Evolutionary conservation across 2,113 vertebrate species (phyloP).

Genomic region (Mesitornis unicolor): DNA sequence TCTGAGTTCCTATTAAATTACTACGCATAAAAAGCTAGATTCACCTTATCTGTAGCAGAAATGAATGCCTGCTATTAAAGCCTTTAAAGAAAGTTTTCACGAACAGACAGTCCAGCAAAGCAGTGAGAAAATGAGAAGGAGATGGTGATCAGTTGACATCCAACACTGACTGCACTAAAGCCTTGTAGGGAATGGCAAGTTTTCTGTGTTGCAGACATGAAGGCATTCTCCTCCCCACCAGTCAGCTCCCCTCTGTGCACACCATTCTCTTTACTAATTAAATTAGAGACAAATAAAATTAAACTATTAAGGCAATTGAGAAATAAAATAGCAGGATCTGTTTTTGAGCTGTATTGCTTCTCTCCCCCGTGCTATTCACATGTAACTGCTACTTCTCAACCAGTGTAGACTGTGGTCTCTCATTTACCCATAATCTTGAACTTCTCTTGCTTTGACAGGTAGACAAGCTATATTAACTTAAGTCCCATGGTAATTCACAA

Average conservation of each 20-base stretch:
- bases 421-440: background rate
- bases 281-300: conserved; percentile 80
- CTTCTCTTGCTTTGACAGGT: background rate
- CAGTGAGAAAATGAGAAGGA: conserved; percentile 42
- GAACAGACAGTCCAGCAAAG: conserved; percentile 10
- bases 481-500: background rate
- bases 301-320: conserved; percentile 78
- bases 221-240: conserved; percentile 13
- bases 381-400: background rate
- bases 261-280: conserved; percentile 69
- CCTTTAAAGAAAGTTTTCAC: conserved; percentile 56
- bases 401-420: background rate
- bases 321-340: background rate
- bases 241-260: background rate
- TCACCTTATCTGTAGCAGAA: conserved; percentile 77
- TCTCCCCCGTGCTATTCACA: background rate
- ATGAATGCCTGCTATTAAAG: conserved; percentile 75
- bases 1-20: conserved; percentile 72
- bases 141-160: background rate
- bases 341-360: background rate
- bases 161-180: background rate
- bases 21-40: conserved; percentile 48
- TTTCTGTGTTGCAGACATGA: background rate
- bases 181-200: background rate
- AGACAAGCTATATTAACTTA: background rate